Conservation (phyloP, 2,888 invertebrate genomes). For the Andrena flavipes region DNA sequence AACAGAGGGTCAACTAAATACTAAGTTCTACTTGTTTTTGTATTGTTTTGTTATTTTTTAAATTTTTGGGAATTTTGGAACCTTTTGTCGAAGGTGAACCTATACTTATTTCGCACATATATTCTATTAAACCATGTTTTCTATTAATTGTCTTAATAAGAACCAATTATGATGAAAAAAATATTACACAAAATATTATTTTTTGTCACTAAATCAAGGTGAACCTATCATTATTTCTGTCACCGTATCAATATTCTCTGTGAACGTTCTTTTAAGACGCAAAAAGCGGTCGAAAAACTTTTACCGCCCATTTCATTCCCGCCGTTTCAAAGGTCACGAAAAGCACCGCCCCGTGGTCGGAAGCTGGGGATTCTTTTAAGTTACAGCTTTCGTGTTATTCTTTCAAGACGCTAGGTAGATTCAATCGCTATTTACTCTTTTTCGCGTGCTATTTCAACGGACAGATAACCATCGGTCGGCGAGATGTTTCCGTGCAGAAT, state of each 20-base stretch:
- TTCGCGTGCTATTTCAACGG: not conserved
- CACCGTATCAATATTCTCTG: too few relatives aligned
- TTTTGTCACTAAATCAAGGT: too few relatives aligned
- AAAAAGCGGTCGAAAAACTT: not conserved
- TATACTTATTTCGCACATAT: too few relatives aligned
- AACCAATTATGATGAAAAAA: too few relatives aligned
- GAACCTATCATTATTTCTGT: too few relatives aligned
- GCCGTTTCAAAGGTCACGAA: constrained; percentile 25
- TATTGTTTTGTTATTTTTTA: not conserved
- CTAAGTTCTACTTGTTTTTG: not conserved
- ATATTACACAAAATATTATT: too few relatives aligned
- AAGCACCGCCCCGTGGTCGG: constrained; percentile 8
- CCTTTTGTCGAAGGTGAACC: too few relatives aligned
- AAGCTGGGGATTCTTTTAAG: not conserved
- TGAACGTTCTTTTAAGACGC: not conserved
- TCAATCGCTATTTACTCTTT: not conserved
- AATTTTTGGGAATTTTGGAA: not conserved
- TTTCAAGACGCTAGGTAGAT: not conserved
- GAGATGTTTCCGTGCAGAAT: constrained; percentile 19
- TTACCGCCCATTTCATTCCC: constrained; percentile 29
- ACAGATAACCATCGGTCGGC: not conserved
- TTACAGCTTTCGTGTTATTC: not conserved
- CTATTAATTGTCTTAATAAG: too few relatives aligned
- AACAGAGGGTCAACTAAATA: not conserved
- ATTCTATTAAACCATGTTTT: too few relatives aligned